A percentile compares a stretch with the other conserved stretches of the same genome.
phyloP scores from a whole-genome alignment of 2,113 vertebrate genomes.

The Origma solitaria region DNA sequence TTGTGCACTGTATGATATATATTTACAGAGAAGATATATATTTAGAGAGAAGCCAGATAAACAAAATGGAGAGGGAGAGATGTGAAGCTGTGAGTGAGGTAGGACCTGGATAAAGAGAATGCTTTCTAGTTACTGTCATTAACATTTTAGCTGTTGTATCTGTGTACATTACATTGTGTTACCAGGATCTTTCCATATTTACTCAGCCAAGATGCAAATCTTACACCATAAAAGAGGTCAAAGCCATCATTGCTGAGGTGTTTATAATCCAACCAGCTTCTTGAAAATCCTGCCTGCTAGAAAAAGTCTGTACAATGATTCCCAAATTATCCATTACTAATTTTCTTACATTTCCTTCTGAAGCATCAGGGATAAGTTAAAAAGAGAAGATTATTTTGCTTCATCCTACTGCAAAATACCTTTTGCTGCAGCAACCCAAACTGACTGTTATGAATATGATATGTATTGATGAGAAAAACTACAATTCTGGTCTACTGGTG shows the following conservation, averaged over 20 bases:
- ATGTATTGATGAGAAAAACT: not conserved
- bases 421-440: not conserved
- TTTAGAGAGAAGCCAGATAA: not conserved
- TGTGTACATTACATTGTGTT: not conserved
- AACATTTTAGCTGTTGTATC: not conserved
- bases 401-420: not conserved
- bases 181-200: not conserved
- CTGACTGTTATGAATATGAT: not conserved
- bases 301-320: not conserved
- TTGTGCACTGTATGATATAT: not conserved
- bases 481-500: not conserved
- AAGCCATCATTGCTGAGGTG: not conserved
- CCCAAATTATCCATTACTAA: not conserved
- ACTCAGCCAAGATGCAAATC: not conserved
- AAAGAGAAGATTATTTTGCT: not conserved
- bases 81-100: not conserved
- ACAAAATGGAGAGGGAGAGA: not conserved
- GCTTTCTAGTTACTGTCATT: not conserved
- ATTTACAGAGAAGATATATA: not conserved
- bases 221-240: not conserved
- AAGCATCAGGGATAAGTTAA: not conserved
- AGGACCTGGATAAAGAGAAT: not conserved
- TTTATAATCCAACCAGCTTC: not conserved
- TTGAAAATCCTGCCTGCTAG: rapidly evolving
- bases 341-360: not conserved